Evolutionary conservation across 2,888 invertebrate genomes (phyloP), one percentile per base, ranked within the genome.

Genomic region (Notocelia uddmanniana): DNA sequence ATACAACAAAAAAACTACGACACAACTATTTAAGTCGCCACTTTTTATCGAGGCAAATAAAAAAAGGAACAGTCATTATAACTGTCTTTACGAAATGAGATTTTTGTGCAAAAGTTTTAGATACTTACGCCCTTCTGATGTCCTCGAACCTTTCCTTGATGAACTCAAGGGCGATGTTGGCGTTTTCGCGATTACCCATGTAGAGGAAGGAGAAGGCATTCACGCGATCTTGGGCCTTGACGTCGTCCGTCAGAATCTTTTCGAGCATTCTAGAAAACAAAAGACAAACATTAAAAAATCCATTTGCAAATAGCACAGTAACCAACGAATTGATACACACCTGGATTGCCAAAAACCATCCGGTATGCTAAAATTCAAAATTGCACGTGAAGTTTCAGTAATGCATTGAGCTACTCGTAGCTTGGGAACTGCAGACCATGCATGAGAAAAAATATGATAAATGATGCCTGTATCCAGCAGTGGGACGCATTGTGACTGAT

Each of bases 151-250:
- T 85, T 3, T 77, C 73, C 64, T 85, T 90, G n/a, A 93, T 60
- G 82, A 86, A 93, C 26, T 87, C 75, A 0, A 93, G 79, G 0
- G 87, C 89, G 0, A 80, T 64, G 18, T 77, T 85, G 0, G 93
- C 86, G 68, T 93, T 93, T 37, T 79, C 79, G 1, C 87, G 83
- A 68, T 89, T 80, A 21, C 93, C 93, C 81, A 89, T 85, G 74
- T 85, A 86, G 10, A 91, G 80, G 84, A 88, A 93, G 0, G 85
- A 85, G 68, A 92, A 85, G 0, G 91, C 93, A 58, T 93, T 93
- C 9, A 89, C 79, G 55, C 89, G 81, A 54, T 93, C 93, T 76
- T 93, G 93, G 1, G 92, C 90, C 74, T 86, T 91, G 3, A 92
- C 85, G 23, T 87, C 82, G 19, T 86, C 83, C 6, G 83, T 82